Percentiles rank a stretch among this genome's conserved stretches.
These are phyloP conservation scores for Callinectes sapidus DNA, from an alignment of 2,888 invertebrate genomes.

Conservation along the genomic window DNA sequence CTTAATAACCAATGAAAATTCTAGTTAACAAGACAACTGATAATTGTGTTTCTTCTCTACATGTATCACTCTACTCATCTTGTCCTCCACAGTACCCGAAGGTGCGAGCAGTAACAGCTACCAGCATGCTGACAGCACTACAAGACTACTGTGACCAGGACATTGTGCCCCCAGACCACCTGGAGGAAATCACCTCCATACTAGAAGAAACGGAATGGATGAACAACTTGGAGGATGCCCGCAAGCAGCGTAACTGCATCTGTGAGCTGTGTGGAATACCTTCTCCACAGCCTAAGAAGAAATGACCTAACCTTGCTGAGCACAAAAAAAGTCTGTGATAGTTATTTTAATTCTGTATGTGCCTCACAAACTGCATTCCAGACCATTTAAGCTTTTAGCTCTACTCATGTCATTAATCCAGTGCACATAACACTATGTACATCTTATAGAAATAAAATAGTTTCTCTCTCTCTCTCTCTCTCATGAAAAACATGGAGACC, in stretches of 20 bases:
- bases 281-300: slow-evolving; percentile 62
- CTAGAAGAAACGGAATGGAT: slow-evolving; percentile 72
- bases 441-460: not conserved
- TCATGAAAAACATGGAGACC: too few relatives aligned
- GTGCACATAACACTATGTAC: not conserved
- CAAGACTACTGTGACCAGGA: slow-evolving; percentile 69
- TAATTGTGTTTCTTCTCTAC: not conserved
- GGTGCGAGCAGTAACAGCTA: slow-evolving; percentile 67
- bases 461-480: too few relatives aligned
- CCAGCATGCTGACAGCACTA: slow-evolving; percentile 70
- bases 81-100: slow-evolving; percentile 67
- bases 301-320: slow-evolving; percentile 30
- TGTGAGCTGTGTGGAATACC: slow-evolving; percentile 62
- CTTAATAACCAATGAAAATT: too few relatives aligned
- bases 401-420: not conserved
- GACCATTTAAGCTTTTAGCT: not conserved
- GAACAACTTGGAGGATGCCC: slow-evolving; percentile 62
- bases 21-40: not conserved
- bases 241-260: slow-evolving; percentile 64
- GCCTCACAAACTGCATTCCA: not conserved
- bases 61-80: not conserved
- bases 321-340: slow-evolving; percentile 11
- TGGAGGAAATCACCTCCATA: slow-evolving; percentile 61
- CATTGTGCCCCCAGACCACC: slow-evolving; percentile 63
- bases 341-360: not conserved